Conservation (phyloP, 2,113 vertebrate genomes). For the Microcebus griseorufus region DNA sequence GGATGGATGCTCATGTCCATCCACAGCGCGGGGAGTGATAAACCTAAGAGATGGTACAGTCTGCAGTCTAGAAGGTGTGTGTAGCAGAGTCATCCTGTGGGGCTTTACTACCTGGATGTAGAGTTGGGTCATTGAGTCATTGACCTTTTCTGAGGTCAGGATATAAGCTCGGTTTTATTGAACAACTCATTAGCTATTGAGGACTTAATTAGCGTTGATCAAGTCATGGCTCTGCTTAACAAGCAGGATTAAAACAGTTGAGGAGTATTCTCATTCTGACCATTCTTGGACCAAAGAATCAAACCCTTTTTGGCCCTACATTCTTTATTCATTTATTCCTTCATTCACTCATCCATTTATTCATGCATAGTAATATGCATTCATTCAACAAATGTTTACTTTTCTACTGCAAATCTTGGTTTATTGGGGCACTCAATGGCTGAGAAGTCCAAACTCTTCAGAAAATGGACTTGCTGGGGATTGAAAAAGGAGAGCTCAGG, state of each 20-base stretch:
- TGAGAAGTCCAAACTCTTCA: background rate
- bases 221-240: constrained; percentile 16
- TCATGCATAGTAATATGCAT: background rate
- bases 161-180: constrained; percentile 69
- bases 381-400: background rate
- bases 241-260: background rate
- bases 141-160: constrained; percentile 70
- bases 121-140: constrained; percentile 49
- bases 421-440: background rate
- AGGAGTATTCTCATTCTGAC: background rate
- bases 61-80: background rate
- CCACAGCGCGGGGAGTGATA: accelerated
- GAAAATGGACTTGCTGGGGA: background rate
- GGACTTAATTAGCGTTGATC: constrained; percentile 56
- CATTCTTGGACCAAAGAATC: background rate
- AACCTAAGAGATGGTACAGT: accelerated
- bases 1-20: background rate
- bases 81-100: constrained; percentile 34
- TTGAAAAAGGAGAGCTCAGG: constrained; percentile 48
- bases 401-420: background rate
- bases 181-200: constrained; percentile 71
- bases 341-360: background rate
- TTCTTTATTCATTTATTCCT: background rate
- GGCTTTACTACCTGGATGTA: constrained; percentile 56
- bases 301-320: background rate